Conservation (phyloP, 2,888 invertebrate genomes). For the Strigamia maritima region DNA sequence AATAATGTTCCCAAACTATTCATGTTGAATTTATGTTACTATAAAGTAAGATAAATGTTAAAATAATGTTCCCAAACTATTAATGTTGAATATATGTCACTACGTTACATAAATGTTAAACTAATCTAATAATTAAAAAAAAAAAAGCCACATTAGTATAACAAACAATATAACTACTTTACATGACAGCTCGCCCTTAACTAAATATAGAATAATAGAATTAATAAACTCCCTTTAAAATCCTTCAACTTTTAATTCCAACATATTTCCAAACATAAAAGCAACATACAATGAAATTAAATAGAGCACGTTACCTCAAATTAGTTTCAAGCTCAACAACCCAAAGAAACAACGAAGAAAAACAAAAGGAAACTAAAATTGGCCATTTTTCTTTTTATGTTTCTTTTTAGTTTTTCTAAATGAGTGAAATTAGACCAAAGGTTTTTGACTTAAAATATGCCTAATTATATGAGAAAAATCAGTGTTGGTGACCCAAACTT, state of each 20-base stretch:
- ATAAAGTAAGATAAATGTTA: no score
- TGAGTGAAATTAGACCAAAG: background rate
- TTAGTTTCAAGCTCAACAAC: background rate
- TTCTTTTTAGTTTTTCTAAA: no score
- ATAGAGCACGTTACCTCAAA: background rate
- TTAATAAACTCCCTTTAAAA: background rate
- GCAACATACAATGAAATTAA: background rate
- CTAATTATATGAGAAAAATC: background rate
- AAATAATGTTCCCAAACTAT: no score
- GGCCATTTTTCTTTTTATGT: background rate
- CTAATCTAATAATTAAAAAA: no score
- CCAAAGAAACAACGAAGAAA: background rate
- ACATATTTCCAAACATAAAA: background rate
- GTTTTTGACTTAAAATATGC: background rate
- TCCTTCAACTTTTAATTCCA: background rate
- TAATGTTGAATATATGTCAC: no score
- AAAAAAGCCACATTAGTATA: no score
- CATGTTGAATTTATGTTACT: no score
- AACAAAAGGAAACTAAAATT: background rate
- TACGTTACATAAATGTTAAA: no score
- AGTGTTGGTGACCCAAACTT: background rate
- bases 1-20: no score
- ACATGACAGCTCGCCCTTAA: no score
- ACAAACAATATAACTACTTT: no score
- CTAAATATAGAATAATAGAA: no score